Evolutionary conservation across 2,888 invertebrate species (phyloP), one percentile per base, ranked within the genome.

Genomic region (Heliconius charithonia): DNA sequence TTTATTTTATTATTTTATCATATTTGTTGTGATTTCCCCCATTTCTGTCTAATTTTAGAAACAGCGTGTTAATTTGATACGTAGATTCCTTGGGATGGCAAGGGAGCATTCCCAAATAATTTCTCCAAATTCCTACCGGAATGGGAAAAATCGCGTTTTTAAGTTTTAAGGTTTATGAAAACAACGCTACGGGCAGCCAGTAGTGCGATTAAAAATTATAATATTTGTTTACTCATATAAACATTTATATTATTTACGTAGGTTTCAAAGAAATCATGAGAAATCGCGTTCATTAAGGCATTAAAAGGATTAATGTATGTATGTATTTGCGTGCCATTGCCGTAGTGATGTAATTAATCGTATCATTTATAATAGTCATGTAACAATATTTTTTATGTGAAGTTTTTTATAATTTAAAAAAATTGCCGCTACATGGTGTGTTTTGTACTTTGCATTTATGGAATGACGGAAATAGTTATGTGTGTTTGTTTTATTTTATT

Each of bases 331-430:
- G 77, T 78, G 76, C 45, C 78, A 81, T 77, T 81, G 74, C 67
- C 51, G 69, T 62, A 62, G 62, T 62, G 62, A 25, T 59, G 75
- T 76, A 76, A 77, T 81, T 77, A 79, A 82, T 82, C 74, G 79
- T 74, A 72, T 41, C 29, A 82, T 82, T 81, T 80, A 67, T 82
- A 79, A 59, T 65, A 76, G 81, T 82, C 82, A 59, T 78, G 80
- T 81, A 80, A 65, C 79, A 72, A 79, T 77, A 59, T 63, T 73
- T 72, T 73, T 73, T 41, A 73, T 27, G 25, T 73, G 32, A 63
- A 73, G 73, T 37, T 73, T 37, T 63, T 22, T 41, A 71, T 56
- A 56, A 41, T 74, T 63, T 63, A 63, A 74, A 74, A 25, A 63
- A 74, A 63, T n/a, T 41, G 41, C 74, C 74, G 63, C 41, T 9